Conservation (phyloP, 30 jellyfish, hydroid and myxozoan genomes). For the Aurelia coerulea region DNA sequence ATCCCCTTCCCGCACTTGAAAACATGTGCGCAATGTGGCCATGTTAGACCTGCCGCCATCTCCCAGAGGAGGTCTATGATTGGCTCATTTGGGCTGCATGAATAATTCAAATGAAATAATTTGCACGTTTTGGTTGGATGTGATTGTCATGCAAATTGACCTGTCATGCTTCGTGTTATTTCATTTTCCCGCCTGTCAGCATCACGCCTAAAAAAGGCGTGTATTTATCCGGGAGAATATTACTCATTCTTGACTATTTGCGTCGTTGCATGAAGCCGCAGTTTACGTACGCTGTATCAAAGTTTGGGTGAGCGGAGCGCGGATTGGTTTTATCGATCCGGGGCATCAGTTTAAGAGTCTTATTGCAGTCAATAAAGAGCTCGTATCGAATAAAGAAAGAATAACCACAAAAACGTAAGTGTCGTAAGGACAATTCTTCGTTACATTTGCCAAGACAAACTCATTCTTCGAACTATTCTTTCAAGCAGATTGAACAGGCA, state of each 20-base stretch:
- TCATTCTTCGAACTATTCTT: conserved; percentile 67
- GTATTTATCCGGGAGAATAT: conserved; percentile 82
- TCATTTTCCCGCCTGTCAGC: conserved; percentile 91
- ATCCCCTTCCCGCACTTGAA: conserved; percentile 26
- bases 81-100: conserved; percentile 79
- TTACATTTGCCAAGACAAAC: conserved; percentile 67
- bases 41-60: conserved; percentile 89
- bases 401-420: conserved; percentile 75
- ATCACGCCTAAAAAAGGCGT: conserved; percentile 96
- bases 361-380: conserved; percentile 69
- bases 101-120: conserved; percentile 77
- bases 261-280: conserved; percentile 80
- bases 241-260: conserved; percentile 80
- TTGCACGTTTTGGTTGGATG: conserved; percentile 88
- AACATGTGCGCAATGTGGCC: conserved; percentile 89
- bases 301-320: conserved; percentile 50
- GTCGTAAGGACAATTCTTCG: conserved; percentile 73
- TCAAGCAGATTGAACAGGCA: conserved; percentile 66
- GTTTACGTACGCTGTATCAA: conserved; percentile 52
- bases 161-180: conserved; percentile 90
- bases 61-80: conserved; percentile 73
- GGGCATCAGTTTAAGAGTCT: conserved; percentile 51
- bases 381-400: conserved; percentile 63
- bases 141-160: conserved; percentile 86
- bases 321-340: conserved; percentile 59